Base-by-base conservation (phyloP, 2,113 vertebrate genomes). In the Festucalex cinctus region DNA sequence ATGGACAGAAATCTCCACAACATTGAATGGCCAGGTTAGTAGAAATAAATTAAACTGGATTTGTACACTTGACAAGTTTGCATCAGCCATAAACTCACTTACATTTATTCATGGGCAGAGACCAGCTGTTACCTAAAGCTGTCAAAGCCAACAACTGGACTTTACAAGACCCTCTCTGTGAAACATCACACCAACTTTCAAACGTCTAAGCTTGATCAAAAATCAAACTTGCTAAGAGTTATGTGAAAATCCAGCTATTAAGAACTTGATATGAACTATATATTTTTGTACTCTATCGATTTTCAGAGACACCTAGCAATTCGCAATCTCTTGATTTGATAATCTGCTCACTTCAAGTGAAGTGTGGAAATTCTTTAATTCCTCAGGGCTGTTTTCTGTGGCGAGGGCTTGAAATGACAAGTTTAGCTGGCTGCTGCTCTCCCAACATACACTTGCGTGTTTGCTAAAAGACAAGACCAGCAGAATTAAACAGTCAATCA, bases 141-240 rank as follows among this genome's bases (percentile, higher is more conserved):
- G 85, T 81, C 77, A 74, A 73, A 78, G 28, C 39, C 78, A 87
- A 85, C 92, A 90, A 90, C 91, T 94, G 93, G 89, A 90, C 76
- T 84, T 73, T 89, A 87, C 91, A 88, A 75, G 87, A 92, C 86
- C 57, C 76, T 81, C 8, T 67, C 73, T 20, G 85, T 88, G 81
- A 91, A 91, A 93, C 85, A 87, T 92, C 89, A 92, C 90, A 91
- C 82, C 79, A 67, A 72, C 88, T 88, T 85, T 85, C 82, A 83
- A 76, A 66, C 74, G 84, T 77, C 58, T 19, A 89, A 88, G 81
- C 70, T 39, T n/a, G 58, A 61, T 22, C 36, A 39, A 61, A n/a
- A 39, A 61, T 22, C 36, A 13, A n/a, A 4, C 20, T 60, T 60
- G 19, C 58, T 6, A 24, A 62, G 26, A 6, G 14, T 17, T 1